A percentile compares a stretch with the other conserved stretches of the same genome.
Evolutionary conservation across 1,140 invertebrate species (phyloP).

Genomic region (Xylocopa sonorina): DNA sequence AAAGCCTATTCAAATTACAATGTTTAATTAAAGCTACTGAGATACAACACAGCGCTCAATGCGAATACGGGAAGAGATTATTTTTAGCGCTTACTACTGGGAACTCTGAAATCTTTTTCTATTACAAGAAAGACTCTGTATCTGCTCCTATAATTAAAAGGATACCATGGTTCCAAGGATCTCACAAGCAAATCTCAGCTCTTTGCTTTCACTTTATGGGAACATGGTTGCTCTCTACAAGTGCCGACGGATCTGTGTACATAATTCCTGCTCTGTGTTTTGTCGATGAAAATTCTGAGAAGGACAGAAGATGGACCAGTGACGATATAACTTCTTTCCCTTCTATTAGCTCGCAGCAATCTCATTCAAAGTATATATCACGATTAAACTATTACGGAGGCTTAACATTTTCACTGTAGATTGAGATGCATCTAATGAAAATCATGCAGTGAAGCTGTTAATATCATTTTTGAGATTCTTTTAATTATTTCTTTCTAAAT

Average conservation of each 20-base stretch:
- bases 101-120: constrained; percentile 75
- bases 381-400: not conserved
- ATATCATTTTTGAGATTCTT: too few relatives aligned
- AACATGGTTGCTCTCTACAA: constrained; percentile 86
- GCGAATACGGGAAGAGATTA: constrained; percentile 72
- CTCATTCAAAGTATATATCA: constrained; percentile 81
- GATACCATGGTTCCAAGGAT: constrained; percentile 86
- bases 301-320: constrained; percentile 84
- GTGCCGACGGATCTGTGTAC: constrained; percentile 84
- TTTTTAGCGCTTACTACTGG: constrained; percentile 77
- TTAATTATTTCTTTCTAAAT: not conserved
- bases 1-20: constrained; percentile 77
- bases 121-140: constrained; percentile 73
- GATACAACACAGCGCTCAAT: constrained; percentile 74
- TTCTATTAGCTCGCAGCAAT: constrained; percentile 81
- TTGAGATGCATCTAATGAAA: too few relatives aligned
- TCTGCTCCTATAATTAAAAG: constrained; percentile 84
- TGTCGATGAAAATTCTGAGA: constrained; percentile 81
- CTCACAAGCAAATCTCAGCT: constrained; percentile 84
- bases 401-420: not conserved
- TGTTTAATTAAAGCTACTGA: constrained; percentile 78
- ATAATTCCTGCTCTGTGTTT: constrained; percentile 85
- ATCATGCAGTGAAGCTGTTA: too few relatives aligned
- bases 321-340: constrained; percentile 82
- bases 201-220: constrained; percentile 88